Percentiles rank a stretch among this genome's conserved stretches.
These are phyloP conservation scores for Empidonax alnorum DNA, from an alignment of 2,113 vertebrate genomes.

Conservation along the genomic window DNA sequence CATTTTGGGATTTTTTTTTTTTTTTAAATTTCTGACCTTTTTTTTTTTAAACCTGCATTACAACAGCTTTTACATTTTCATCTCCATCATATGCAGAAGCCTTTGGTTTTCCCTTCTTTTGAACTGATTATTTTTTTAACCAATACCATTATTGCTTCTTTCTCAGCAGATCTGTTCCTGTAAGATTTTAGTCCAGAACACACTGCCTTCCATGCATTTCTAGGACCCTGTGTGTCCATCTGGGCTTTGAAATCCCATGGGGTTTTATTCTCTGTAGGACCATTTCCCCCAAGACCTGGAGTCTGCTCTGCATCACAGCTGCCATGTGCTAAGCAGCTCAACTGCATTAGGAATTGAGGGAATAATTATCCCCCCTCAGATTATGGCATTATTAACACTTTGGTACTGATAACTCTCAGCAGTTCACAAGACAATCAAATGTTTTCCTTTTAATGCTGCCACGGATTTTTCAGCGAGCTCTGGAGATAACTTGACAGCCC, in stretches of 20 bases:
- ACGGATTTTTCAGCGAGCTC: conserved; percentile 31
- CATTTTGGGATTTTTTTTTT: neutral
- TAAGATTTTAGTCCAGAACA: neutral
- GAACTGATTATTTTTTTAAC: neutral
- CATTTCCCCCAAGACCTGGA: neutral
- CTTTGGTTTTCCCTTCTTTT: neutral
- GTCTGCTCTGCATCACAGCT: neutral
- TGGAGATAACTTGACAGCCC: conserved; percentile 66
- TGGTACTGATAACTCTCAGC: conserved; percentile 77
- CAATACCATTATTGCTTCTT: neutral
- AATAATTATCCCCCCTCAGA: conserved; percentile 39
- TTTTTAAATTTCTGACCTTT: neutral
- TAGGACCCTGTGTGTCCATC: neutral
- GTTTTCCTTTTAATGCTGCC: conserved; percentile 54
- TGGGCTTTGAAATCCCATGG: neutral
- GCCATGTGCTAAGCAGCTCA: conserved; percentile 30
- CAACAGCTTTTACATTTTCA: neutral
- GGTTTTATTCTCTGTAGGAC: neutral
- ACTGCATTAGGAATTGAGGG: neutral
- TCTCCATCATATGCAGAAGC: neutral
- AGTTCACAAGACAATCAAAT: conserved; percentile 64
- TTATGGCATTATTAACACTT: conserved; percentile 72
- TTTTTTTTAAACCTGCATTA: neutral
- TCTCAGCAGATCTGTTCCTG: neutral
- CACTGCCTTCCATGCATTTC: neutral